Conservation (phyloP, 2,888 invertebrate species). For the Cheilosia grossa region DNA sequence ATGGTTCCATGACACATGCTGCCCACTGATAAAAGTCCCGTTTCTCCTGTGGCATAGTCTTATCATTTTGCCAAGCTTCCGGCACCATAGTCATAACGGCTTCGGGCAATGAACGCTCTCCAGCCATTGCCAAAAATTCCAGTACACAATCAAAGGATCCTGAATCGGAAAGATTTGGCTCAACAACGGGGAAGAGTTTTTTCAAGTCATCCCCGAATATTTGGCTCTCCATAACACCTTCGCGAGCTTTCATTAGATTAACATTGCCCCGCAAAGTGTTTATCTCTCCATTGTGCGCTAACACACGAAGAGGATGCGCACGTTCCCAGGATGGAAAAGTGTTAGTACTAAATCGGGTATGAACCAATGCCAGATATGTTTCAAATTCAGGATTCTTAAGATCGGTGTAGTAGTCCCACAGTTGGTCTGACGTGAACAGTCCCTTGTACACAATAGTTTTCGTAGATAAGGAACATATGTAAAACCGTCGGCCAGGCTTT, state of each 20-base stretch:
- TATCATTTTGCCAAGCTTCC: slow-evolving; percentile 98
- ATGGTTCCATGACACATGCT: slow-evolving; percentile 99
- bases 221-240: slow-evolving; percentile 97
- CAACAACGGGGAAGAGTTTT: slow-evolving; percentile 97
- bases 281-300: slow-evolving; percentile 99
- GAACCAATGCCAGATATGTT: slow-evolving; percentile 97
- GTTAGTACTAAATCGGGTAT: slow-evolving; percentile 99
- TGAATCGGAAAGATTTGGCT: slow-evolving; percentile 98
- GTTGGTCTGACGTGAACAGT: slow-evolving; percentile 96
- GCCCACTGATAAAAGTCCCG: slow-evolving; percentile 99
- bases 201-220: slow-evolving; percentile 90
- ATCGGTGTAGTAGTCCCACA: slow-evolving; percentile 90
- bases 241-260: slow-evolving; percentile 99
- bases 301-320: slow-evolving; percentile 95
- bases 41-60: slow-evolving; percentile 95
- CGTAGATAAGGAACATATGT: slow-evolving; percentile 97
- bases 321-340: slow-evolving; percentile 99
- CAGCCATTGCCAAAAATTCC: slow-evolving; percentile 97
- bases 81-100: slow-evolving; percentile 99
- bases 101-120: slow-evolving; percentile 95
- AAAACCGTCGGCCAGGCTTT: slow-evolving; percentile 94
- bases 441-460: slow-evolving; percentile 98
- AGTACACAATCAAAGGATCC: slow-evolving; percentile 99
- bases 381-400: slow-evolving; percentile 91
- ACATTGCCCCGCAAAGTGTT: slow-evolving; percentile 99